phyloP scores from a whole-genome alignment of 2,113 vertebrate genomes.

The Isurus oxyrinchus region DNA sequence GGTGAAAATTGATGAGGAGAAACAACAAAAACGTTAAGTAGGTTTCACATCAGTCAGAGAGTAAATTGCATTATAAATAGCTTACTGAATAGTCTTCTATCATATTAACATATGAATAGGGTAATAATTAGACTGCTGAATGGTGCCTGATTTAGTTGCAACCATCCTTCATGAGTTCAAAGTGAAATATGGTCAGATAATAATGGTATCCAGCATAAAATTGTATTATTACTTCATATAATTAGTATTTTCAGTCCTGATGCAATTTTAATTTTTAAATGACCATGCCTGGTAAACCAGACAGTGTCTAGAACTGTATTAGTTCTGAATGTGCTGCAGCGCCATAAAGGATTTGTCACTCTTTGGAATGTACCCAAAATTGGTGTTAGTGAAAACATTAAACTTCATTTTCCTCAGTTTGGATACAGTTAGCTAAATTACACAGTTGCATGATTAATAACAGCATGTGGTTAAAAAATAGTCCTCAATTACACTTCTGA shows the following conservation, averaged over 20 bases:
- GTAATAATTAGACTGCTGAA: conserved; percentile 26
- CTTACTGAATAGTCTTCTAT: conserved; percentile 10
- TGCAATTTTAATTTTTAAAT: neutral
- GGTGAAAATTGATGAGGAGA: neutral
- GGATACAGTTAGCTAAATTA: conserved; percentile 10
- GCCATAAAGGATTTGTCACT: neutral
- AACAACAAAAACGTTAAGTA: conserved; percentile 9
- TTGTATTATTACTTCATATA: neutral
- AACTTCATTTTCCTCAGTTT: neutral
- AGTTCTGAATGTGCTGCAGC: no score
- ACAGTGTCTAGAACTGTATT: neutral
- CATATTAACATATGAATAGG: conserved; percentile 31
- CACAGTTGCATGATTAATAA: conserved; percentile 2
- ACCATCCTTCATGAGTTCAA: neutral
- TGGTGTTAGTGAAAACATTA: neutral
- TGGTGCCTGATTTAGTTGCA: neutral
- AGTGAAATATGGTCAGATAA: conserved; percentile 16
- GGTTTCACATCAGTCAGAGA: conserved; percentile 12
- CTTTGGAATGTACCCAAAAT: conserved; percentile 18
- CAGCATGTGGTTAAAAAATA: neutral
- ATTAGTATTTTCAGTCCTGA: conserved; percentile 1
- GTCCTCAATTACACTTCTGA: conserved; percentile 17
- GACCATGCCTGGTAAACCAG: neutral
- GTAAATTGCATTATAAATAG: conserved; percentile 29
- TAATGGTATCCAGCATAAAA: neutral